These are phyloP conservation scores for Triplophysa tibetana DNA, from an alignment of 2,113 vertebrate species.

Conservation along the genomic window DNA sequence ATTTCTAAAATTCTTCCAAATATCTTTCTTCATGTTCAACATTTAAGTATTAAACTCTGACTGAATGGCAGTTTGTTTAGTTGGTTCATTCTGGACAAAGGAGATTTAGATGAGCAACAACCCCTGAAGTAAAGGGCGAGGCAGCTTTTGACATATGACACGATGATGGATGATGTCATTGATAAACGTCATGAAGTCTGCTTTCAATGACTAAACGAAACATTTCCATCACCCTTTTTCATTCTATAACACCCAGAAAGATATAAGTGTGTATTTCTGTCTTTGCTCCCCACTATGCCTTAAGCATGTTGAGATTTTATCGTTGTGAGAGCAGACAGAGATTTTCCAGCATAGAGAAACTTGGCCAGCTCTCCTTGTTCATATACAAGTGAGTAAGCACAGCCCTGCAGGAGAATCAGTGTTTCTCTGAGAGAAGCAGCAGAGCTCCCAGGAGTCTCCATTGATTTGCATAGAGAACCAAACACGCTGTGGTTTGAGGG, in stretches of 20 bases:
- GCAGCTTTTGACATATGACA: background rate
- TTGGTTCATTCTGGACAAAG: background rate
- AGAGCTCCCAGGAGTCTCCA: background rate
- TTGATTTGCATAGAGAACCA: conserved; percentile 3
- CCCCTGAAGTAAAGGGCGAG: background rate
- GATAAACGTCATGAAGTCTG: background rate
- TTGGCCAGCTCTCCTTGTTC: background rate
- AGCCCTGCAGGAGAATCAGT: background rate
- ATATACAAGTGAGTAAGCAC: background rate
- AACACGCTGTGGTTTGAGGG: background rate
- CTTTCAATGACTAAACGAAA: background rate
- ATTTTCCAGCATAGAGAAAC: background rate
- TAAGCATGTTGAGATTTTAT: background rate
- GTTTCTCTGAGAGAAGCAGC: conserved; percentile 13
- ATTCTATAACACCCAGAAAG: too few species aligned
- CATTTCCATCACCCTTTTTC: background rate
- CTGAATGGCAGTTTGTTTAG: background rate
- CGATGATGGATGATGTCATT: background rate
- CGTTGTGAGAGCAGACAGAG: background rate
- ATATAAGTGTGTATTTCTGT: too few species aligned
- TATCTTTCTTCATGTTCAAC: too few species aligned
- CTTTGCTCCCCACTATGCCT: too few species aligned
- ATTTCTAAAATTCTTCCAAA: too few species aligned
- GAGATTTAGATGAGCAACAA: background rate
- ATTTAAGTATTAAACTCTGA: too few species aligned